Evolutionary conservation across 2,888 invertebrate genomes (phyloP), one percentile per base, ranked within the genome.

Genomic region (Cantharis nigra): DNA sequence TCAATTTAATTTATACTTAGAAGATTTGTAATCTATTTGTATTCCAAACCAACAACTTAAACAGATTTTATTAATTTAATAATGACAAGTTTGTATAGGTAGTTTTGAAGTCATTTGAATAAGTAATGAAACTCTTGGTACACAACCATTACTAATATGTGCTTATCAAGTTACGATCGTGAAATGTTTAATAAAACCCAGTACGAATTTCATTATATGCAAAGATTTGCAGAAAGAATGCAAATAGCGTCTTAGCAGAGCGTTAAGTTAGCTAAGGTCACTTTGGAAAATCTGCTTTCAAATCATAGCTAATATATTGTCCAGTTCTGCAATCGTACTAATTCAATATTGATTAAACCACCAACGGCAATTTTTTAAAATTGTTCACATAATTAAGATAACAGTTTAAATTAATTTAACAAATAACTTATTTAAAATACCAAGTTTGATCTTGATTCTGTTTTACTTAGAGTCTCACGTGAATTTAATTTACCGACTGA

Each of bases 1-100:
- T 49, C 49, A 49, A n/a, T 77, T 77, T 73, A 62, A 77, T 73
- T 73, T 33, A 71, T 77, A 71, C 77, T 73, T 77, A 77, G 26
- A 70, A 77, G 77, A 77, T 73, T 70, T 77, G 77, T 77, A 70
- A 73, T 73, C 70, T 30, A 77, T 77, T 73, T 73, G 77, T 77
- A 74, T 77, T 74, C 71, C 71, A 77, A 77, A 74, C 74, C 71
- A 49, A 49, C 49, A 49, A 49, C n/a, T 49, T 49, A 49, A n/a
- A 49, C n/a, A 49, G n/a, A 49, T 49, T 49, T 49, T 49, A 49
- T 49, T 49, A 49, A 49, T 49, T 49, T 49, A 49, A 49, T 73
- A 70, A 67, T 63, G 65, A 63, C 62, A 74, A 77, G 77, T 77
- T 77, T 74, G 74, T 74, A 77, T 30, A 30, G 9, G 28, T 30